Evolutionary conservation across 2,797 vertebrate genomes (phyloP).

Genomic region (Galagoides demidoff): DNA sequence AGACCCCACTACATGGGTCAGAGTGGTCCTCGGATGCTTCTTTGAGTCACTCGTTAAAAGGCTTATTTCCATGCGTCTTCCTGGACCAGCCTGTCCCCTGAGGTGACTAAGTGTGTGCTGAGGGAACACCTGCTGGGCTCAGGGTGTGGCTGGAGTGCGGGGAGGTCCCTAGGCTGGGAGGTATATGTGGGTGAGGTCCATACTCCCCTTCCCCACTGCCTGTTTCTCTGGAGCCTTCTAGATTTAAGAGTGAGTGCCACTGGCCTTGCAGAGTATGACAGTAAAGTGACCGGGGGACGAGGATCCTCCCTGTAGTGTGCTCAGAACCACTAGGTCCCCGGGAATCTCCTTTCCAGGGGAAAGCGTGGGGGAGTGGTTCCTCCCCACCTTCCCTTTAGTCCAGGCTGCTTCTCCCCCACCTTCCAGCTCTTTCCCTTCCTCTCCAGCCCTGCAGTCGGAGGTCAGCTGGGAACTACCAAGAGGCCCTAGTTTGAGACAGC

Average conservation of each 20-base stretch:
- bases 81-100: not conserved
- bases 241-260: not conserved
- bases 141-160: not conserved
- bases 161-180: not conserved
- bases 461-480: not conserved
- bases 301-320: not conserved
- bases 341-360: not conserved
- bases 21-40: not conserved
- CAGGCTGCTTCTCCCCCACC: not conserved
- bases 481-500: not conserved
- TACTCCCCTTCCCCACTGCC: not conserved
- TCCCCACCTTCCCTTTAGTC: rapidly evolving
- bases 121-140: not conserved
- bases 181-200: not conserved
- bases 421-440: not conserved
- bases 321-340: not conserved
- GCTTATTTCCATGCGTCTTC: not conserved
- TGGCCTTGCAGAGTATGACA: not conserved
- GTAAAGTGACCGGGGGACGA: not conserved
- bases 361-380: rapidly evolving
- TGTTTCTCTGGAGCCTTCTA: not conserved
- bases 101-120: not conserved
- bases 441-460: not conserved
- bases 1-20: not conserved
- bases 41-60: not conserved